Evolutionary conservation across 1,140 invertebrate genomes (phyloP).

Genomic region (Cherax destructor): DNA sequence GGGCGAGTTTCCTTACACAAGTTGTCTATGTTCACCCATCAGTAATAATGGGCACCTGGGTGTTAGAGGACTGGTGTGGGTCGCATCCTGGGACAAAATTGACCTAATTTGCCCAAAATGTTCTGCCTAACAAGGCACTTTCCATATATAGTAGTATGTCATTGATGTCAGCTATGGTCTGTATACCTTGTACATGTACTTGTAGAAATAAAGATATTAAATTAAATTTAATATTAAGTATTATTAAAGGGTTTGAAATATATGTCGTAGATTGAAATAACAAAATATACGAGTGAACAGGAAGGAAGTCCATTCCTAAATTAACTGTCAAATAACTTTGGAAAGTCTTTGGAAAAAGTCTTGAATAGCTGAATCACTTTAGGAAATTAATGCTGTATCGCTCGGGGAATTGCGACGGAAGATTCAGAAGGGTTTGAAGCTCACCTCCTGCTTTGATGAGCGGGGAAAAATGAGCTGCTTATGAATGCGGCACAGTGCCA

Average conservation of each 20-base stretch:
- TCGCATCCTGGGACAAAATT: no score
- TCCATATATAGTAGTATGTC: no score
- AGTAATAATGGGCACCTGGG: no score
- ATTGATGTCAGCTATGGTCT: no score
- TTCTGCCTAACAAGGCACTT: no score
- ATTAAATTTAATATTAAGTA: no score
- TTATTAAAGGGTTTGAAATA: not conserved
- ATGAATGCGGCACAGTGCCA: not conserved
- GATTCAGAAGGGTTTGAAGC: not conserved
- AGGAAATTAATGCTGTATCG: conserved; percentile 38
- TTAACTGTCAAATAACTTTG: conserved; percentile 41
- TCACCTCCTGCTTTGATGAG: not conserved
- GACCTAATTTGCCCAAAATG: no score
- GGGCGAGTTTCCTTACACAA: no score
- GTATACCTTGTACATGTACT: no score
- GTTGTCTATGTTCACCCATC: no score
- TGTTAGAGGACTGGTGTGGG: no score
- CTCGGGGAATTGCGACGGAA: conserved; percentile 2
- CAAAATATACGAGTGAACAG: conserved; percentile 27
- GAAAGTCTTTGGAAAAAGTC: conserved; percentile 20
- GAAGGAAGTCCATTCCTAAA: conserved; percentile 39
- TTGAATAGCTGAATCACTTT: conserved; percentile 33
- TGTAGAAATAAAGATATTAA: no score
- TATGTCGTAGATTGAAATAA: conserved; percentile 6
- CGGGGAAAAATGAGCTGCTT: not conserved